Evolutionary conservation across 2,113 vertebrate species (phyloP).

Genomic region (Cairina moschata): DNA sequence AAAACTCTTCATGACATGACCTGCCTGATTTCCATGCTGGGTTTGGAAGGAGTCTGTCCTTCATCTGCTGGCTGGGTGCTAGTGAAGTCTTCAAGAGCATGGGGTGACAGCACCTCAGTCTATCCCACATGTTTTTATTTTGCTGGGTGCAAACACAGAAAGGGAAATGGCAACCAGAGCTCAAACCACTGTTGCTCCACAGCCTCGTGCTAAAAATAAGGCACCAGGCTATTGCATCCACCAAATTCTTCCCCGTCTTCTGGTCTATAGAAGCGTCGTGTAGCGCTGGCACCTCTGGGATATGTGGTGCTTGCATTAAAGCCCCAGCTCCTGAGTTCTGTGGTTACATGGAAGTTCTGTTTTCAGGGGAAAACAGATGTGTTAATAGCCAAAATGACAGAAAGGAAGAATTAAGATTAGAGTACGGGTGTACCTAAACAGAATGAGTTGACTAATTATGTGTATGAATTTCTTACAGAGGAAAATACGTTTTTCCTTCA

Average conservation of each 20-base stretch:
- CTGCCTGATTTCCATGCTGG: neutral
- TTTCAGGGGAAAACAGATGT: neutral
- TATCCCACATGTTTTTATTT: neutral
- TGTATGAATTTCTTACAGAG: neutral
- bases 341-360: neutral
- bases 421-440: neutral
- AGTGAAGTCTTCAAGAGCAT: neutral
- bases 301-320: neutral
- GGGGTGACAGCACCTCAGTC: neutral
- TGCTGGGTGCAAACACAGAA: neutral
- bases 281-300: neutral
- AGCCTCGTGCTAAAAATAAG: conserved; percentile 3
- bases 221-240: neutral
- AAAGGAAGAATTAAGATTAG: neutral
- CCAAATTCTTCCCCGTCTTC: neutral
- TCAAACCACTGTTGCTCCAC: neutral
- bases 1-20: too few species aligned
- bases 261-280: neutral
- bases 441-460: neutral
- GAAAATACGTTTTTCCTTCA: too few species aligned
- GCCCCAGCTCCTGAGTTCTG: neutral
- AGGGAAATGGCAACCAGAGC: conserved; percentile 15
- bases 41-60: neutral
- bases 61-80: neutral
- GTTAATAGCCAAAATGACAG: neutral